Conservation (phyloP, 2,797 vertebrate species). For the Halcyon chelicuti region DNA sequence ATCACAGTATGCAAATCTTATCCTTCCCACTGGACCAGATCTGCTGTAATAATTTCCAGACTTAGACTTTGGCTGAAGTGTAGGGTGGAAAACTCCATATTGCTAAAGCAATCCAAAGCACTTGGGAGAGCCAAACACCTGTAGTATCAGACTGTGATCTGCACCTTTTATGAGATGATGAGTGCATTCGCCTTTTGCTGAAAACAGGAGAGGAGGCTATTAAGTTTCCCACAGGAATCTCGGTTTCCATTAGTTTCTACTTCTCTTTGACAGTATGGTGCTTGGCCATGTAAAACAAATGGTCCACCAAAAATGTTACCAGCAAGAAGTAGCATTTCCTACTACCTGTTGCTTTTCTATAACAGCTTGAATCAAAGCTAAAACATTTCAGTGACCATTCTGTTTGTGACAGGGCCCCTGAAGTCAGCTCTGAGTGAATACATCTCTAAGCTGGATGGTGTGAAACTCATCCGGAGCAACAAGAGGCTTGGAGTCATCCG, state of each 20-base stretch:
- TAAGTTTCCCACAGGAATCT: constrained; percentile 12
- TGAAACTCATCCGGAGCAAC: constrained; percentile 88
- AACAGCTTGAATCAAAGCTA: not conserved
- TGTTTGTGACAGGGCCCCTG: constrained; percentile 80
- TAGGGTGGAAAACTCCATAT: not conserved
- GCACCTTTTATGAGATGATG: not conserved
- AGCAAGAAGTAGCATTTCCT: not conserved
- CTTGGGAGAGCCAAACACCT: constrained; percentile 15
- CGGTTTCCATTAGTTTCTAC: constrained; percentile 2
- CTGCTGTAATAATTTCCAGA: constrained; percentile 5
- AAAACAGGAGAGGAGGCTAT: constrained; percentile 10
- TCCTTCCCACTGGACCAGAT: not conserved
- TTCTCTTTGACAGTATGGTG: not conserved
- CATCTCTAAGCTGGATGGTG: constrained; percentile 82
- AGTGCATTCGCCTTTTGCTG: constrained; percentile 14
- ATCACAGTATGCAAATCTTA: not conserved
- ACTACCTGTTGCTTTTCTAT: not conserved
- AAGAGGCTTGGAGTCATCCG: constrained; percentile 83
- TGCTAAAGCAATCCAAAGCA: not conserved
- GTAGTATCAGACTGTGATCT: not conserved
- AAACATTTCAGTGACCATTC: not conserved
- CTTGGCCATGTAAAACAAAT: not conserved
- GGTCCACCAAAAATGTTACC: not conserved
- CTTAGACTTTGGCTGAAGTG: not conserved
- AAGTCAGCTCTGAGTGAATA: constrained; percentile 86